Evolutionary conservation across 2,797 vertebrate species (phyloP), one percentile per base, ranked within the genome.

Genomic region (Serranus cabrilla): DNA sequence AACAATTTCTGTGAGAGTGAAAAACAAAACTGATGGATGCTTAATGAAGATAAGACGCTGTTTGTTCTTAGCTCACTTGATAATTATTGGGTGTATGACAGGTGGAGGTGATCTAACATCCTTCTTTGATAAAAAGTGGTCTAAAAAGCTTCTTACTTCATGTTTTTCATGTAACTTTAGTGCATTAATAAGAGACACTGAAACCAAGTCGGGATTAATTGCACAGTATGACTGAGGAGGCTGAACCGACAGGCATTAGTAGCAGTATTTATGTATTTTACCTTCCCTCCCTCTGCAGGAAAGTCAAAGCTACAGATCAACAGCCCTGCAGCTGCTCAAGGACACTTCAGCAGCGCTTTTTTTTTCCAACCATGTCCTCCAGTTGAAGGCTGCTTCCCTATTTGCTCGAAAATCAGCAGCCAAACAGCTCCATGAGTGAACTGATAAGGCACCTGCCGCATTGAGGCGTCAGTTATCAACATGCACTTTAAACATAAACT

Each of bases 261-360:
- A 18, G 18, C 14, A 11, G 55, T 13, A 34, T 34, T 34, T 34
- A 34, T 34, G 7, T 34, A 34, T 64, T 47, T 47, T 9, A 23
- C 56, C 27, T 16, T 31, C 45, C 17, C 65, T 46, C 13, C 25
- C 17, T 54, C 55, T 11, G 47, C 21, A 49, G 20, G 42, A 54
- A 74, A 52, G 65, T 67, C 31, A 17, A 18, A 50, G 37, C 42
- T 27, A 45, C 52, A 59, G 20, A 57, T 66, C 59, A 76, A 49
- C 43, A 70, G 57, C 57, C 47, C 39, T 31, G 59, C 31, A 52
- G 65, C 66, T 74, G 68, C 64, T 71, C 61, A 57, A 81, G 63
- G 72, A 77, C 80, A 84, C 54, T 58, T 58, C 16, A 55, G 52
- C 39, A 77, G 39, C 47, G 37, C 57, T 45, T 25, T 56, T 25